Evolutionary conservation across 2,113 vertebrate species (phyloP), one percentile per base, ranked within the genome.

Genomic region (Cacatua alba): DNA sequence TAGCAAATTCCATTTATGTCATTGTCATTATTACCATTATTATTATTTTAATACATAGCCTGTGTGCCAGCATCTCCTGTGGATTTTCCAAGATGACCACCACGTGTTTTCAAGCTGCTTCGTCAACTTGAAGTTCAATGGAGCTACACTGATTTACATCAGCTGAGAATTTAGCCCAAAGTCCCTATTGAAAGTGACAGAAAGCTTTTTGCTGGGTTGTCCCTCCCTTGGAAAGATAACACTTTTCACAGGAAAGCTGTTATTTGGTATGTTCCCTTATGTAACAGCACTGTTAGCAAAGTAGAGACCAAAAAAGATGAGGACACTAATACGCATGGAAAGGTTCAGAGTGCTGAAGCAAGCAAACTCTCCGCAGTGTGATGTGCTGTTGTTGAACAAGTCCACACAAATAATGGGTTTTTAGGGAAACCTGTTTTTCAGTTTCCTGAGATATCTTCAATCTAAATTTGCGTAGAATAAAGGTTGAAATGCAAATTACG

Each of bases 171-270:
- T 90, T 81, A 91, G 48, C 51, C 60, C 48, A 18, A 68, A 83
- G 65, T 72, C 55, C 35, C 60, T 84, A 15, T 16, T 82, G 69
- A 75, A 94, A 90, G 77, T 79, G 88, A 86, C 72, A 95, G 82
- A 88, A 93, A 90, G 72, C 82, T 88, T 94, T 95, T 96, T 91
- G 52, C 88, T 95, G 57, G 64, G 48, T 52, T 90, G 19, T 64
- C 46, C 78, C 39, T 94, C 60, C 63, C 62, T 72, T 67, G 39
- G 64, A 88, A 94, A 79, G 88, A 64, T 60, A 91, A 71, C 0
- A 0, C 72, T 95, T 96, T 96, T 90, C 92, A 94, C 90, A 91
- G 62, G 33, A 92, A 95, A 90, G 55, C 64, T 96, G 71, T 72
- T 84, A 41, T 79, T 87, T 52, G 33, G 12, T 59, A 43, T 51